Conservation (phyloP, 2,797 vertebrate species). For the Aythya fuligula region DNA sequence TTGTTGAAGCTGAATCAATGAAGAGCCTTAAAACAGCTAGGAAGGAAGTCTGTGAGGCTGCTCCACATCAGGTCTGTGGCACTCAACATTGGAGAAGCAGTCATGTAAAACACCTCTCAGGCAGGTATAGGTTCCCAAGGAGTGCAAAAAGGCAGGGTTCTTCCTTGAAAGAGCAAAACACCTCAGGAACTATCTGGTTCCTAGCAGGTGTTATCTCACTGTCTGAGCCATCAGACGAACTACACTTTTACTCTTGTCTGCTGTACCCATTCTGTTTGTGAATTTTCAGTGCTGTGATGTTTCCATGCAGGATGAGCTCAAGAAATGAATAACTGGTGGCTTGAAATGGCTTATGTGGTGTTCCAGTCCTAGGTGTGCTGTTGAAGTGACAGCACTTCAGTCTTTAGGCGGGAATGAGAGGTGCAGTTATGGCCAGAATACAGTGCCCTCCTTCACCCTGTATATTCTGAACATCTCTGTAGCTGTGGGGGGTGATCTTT, state of each 20-base stretch:
- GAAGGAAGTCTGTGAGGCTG: not conserved
- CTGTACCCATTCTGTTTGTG: not conserved
- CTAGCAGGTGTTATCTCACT: not conserved
- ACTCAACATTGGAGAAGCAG: not conserved
- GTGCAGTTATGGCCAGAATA: not conserved
- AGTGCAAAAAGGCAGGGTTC: not conserved
- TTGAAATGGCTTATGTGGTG: not conserved
- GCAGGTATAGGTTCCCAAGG: not conserved
- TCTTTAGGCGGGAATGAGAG: not conserved
- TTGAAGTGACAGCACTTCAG: not conserved
- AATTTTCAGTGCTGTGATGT: not conserved
- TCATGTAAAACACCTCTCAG: not conserved
- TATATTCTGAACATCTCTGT: not conserved
- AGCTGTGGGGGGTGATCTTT: not conserved
- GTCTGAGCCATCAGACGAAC: not conserved
- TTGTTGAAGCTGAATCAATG: not conserved
- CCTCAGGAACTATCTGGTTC: not conserved
- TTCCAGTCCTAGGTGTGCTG: not conserved
- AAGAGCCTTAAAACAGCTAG: not conserved
- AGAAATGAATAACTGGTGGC: not conserved
- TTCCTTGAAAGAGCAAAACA: not conserved
- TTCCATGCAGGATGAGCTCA: not conserved
- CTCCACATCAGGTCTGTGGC: not conserved
- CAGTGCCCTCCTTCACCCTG: fast-evolving
- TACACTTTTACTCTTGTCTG: not conserved